Base-by-base conservation (phyloP, 2,888 invertebrate species). In the Camptogramma bilineatum region DNA sequence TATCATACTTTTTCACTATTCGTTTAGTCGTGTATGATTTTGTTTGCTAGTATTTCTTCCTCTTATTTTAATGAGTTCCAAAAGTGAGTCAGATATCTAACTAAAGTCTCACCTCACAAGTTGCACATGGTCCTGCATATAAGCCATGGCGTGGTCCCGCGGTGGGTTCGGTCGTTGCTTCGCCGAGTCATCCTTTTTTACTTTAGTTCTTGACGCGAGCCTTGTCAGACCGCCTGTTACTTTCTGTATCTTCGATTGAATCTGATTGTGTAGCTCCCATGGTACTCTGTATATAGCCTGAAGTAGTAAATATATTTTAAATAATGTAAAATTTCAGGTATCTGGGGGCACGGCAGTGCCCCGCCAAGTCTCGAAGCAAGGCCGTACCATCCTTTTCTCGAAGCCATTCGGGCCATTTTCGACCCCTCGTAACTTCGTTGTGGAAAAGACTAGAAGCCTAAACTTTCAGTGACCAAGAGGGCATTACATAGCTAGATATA, bases 241-340 rank as follows among this genome's bases (percentile, higher is more conserved):
- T 87, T 98, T 98, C 85, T 99, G 98, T 72, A 99, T 97, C 94
- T 98, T 99, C 79, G 98, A 98, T 83, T 99, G 98, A 58, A 99
- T 97, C 85, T 99, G 99, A 83, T 98, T 97, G 83, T 98, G 98
- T 17, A 98, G 93, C 86, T 98, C 98, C 96, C 98, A 98, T 0
- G 98, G 97, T 8, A 97, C 96, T 71, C 97, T 95, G 77, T 96
- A 94, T 1, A 94, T 91, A 4, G 93, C 93, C 93, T 93, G 67
- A 52, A 56, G 60, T 7, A 4, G 5, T n/a, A 39, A 1, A 47
- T 4, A n/a, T 34, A 19, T 51, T 24, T 51, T 51, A 31, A 42
- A 39, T 4, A 4, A 1, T 5, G 28, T 28, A 28, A 24, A n/a
- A n/a, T n/a, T n/a, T n/a, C n/a, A n/a, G n/a, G n/a, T n/a, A n/a